Base-by-base conservation (phyloP, 2,113 vertebrate species). In the Psilopsiagon aymara region DNA sequence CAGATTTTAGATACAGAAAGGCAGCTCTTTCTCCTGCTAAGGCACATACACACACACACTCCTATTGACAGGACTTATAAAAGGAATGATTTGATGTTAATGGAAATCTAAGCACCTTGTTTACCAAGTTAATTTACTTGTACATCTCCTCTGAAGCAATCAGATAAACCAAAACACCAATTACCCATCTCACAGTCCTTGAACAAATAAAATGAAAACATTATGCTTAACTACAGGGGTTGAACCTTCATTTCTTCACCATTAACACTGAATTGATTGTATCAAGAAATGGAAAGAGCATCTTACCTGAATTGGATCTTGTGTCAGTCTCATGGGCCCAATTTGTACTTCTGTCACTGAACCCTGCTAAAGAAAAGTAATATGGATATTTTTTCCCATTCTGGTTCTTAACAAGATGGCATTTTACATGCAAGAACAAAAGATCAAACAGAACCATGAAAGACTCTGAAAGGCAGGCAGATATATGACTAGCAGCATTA, bases 311-410 rank as follows among this genome's bases (percentile, higher is more conserved):
- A 99, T 98, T 23, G 99, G 98, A 95, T 99, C 99, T 96, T 99
- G 99, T 20, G 97, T 99, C 97, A 99, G 94, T 98, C 98, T 98
- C 99, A 99, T 99, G 29, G 99, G 99, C 88, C 99, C 99, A 11
- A 99, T 97, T 95, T 98, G 98, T 93, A 99, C 98, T 97, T 99
- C 99, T 86, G 98, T 97, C 57, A 98, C 91, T 82, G 99, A 98
- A 94, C 98, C 98, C 99, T 99, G 98, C 80, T 90, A 44, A 97
- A 96, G 64, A 95, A 98, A 52, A 94, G 43, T 17, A 94, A 67
- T 20, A 69, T 5, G 11, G 76, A 31, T 94, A 29, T 35, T 51
- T 82, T 33, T 78, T 74, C n/a, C 39, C 31, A n/a, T 27, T 62
- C 57, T 39, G 18, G 7, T 46, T 52, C 79, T 85, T 84, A 67